Evolutionary conservation across 2,113 vertebrate species (phyloP), one percentile per base, ranked within the genome.

Genomic region (Mustela nigripes): DNA sequence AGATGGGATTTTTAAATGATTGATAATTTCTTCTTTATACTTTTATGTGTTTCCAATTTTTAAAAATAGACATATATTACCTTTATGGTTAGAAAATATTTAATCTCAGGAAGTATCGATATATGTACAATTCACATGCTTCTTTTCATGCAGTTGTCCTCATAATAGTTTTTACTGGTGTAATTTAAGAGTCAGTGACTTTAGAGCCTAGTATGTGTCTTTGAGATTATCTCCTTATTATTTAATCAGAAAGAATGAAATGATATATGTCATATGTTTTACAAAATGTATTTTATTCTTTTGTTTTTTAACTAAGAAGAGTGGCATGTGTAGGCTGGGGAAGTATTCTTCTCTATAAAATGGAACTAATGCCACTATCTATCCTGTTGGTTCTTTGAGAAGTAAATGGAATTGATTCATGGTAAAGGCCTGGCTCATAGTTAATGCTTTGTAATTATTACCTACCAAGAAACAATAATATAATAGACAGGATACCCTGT

Each of bases 31-130:
- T 11, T 67, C 39, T 12, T 28, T 63, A 69, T 48, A 45, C 18
- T 62, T 36, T 45, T 81, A 7, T 39, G 53, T 26, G 85, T 36
- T 73, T 80, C 50, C 22, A 56, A 36, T 53, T 18, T 85, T 48
- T 42, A 28, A 45, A 74, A 94, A 60, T 88, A 95, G 50, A 80
- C 10, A 83, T 58, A 48, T 60, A 82, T 60, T 80, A 65, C 15
- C 58, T 95, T 91, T 89, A 85, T 80, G 56, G 69, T 80, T 85
- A 33, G 14, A 84, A 92, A 95, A 73, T 60, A 45, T 95, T 91
- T 86, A 73, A 79, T 36, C 15, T 60, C 58, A 6, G 4, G 11
- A 76, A 63, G 1, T 79, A 50, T 48, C 28, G 24, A 83, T 74
- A 1, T 24, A 87, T 18, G 9, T 60, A 45, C 7, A 76, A 81